Evolutionary conservation across 1,140 invertebrate genomes (phyloP), one percentile per base, ranked within the genome.

Genomic region (Cephus cinctus): DNA sequence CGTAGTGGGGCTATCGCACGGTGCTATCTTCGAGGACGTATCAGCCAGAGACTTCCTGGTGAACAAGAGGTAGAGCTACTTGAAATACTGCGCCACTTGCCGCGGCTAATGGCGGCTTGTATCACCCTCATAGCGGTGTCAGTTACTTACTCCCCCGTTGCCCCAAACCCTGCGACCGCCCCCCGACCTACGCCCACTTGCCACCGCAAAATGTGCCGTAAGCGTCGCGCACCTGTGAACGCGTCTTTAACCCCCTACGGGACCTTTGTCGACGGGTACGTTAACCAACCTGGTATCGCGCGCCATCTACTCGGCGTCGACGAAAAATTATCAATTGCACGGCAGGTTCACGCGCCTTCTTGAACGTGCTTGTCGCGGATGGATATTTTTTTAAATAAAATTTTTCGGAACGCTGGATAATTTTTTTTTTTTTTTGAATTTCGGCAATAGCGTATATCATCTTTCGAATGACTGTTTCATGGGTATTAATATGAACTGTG

Each of bases 61-160:
- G 38, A 43, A 41, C 22, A 20, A 25, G 43, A 16, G 6, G 25
- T n/a, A 27, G n/a, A 6, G 25, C 25, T n/a, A n/a, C 6, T 27
- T 27, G 25, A 27, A 39, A 39, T 39, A 9, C 16, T 5, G n/a
- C 21, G 21, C 30, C 30, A 30, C 43, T 45, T 35, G 58, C 50
- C 56, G 46, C 49, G 39, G 55, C 45, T 64, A 59, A 69, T 68
- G 67, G 66, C 67, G 61, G 63, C 57, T 54, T 52, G 61, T 67
- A 67, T 63, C 50, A 58, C 60, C 52, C 59, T 56, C 48, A 59
- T 56, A 55, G 52, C 43, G 47, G 52, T 56, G 61, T 61, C 58
- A 54, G 56, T 56, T 53, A 52, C 52, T 59, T 61, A 51, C 54
- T 51, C 52, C 51, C 25, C 21, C 50, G 57, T n/a, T n/a, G n/a